Evolutionary conservation across 2,888 invertebrate species (phyloP).

Genomic region (Drosophila testacea): DNA sequence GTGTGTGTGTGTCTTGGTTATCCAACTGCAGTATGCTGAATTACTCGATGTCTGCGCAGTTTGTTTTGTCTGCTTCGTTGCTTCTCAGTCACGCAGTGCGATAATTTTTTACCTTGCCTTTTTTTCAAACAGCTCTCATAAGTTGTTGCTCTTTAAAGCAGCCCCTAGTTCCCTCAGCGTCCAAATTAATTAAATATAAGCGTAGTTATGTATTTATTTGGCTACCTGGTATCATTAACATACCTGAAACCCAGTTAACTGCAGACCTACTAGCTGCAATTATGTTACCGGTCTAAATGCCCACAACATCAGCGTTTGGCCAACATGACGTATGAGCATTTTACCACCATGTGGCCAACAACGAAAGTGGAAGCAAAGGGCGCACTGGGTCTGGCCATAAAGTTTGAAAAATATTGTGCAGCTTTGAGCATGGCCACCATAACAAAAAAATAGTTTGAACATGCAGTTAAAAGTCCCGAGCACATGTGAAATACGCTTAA

Average conservation of each 20-base stretch:
- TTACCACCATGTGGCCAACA: conserved; percentile 9
- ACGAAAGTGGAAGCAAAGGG: not conserved
- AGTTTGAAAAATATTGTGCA: conserved; percentile 54
- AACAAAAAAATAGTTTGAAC: conserved; percentile 5
- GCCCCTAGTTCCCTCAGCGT: not conserved
- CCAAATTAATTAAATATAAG: conserved; percentile 25
- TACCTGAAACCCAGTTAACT: conserved; percentile 17
- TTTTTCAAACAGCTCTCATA: conserved; percentile 32
- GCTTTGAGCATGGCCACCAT: conserved; percentile 29
- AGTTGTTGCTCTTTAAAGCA: conserved; percentile 31
- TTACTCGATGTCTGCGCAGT: conserved; percentile 45
- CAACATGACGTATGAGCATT: conserved; percentile 30
- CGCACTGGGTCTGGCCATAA: conserved; percentile 14
- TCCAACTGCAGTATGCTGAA: conserved; percentile 35
- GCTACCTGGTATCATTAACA: conserved; percentile 9
- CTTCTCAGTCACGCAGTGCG: conserved; percentile 54
- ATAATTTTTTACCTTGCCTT: conserved; percentile 49
- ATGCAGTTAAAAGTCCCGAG: conserved; percentile 22
- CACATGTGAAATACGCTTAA: conserved; percentile 19
- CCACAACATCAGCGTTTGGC: not conserved
- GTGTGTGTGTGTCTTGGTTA: conserved; percentile 23
- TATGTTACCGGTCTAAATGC: conserved; percentile 17
- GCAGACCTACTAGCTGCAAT: conserved; percentile 23
- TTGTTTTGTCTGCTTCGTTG: conserved; percentile 49
- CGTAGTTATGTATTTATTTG: not conserved